Base-by-base conservation (phyloP, 2,888 invertebrate genomes). In the Alitta virens region DNA sequence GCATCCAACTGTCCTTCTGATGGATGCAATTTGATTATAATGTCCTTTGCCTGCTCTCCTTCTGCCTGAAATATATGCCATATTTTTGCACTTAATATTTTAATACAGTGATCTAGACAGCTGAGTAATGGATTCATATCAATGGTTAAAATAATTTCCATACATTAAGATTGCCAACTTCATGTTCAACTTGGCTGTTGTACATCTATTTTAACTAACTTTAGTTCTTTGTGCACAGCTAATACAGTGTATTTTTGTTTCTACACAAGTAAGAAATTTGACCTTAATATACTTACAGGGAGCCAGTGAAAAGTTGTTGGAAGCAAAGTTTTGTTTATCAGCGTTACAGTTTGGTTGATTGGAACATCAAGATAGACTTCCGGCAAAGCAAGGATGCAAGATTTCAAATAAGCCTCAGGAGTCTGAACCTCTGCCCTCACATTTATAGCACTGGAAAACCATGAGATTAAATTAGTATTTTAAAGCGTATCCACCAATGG, bases 311-410 rank as follows among this genome's bases (percentile, higher is more conserved):
- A 81, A 21, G 62, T 62, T 26, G 79, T 72, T 0, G 71, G 67
- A n/a, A 81, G 67, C 3, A 76, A 68, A 3, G 79, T 78, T 67
- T 80, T 76, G 68, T 81, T 81, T 64, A 74, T 64, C 16, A 81
- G 69, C 16, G 68, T 69, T 24, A 77, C 76, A 16, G 68, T 68
- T 56, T 73, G 73, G 43, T 65, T 60, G 27, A 71, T 69, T 3
- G 77, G 74, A 3, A 79, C 78, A 26, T 71, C 73, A 14, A 76
- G 63, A 65, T 76, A 81, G 3, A 80, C 76, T 42, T 74, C 74
- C 1, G 71, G 70, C 64, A 78, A 67, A n/a, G 62, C 56, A 5
- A 80, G 56, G 38, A 75, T 68, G 71, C 76, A 75, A 12, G 73
- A 70, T 46, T 74, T 60, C 21, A 81, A 69, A 62, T 78, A 79